Base-by-base conservation (phyloP, 2,888 invertebrate species). In the Apoda limacodes region DNA sequence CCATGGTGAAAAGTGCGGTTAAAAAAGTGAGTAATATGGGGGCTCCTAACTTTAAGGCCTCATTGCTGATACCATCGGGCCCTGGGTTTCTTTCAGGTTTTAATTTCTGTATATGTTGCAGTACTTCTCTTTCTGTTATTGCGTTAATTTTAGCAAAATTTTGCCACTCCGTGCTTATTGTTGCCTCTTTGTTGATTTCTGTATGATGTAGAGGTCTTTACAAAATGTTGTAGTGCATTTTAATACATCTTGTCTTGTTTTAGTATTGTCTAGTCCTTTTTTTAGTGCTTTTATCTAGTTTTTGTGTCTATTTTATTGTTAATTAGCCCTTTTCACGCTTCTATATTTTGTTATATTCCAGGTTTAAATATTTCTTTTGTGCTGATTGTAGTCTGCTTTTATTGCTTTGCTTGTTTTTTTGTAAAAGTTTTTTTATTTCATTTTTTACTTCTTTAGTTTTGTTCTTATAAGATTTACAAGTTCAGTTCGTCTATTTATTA, bases 1-100 rank as follows among this genome's bases (percentile, higher is more conserved):
- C 24, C 26, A 28, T 34, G 13, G 43, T 44, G 23, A 46, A 43
- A 15, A 45, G 17, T 23, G 33, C 7, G 4, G 39, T 29, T 7
- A 46, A 15, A 12, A 34, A 35, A n/a, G 9, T 13, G 1, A 23
- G 13, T 34, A 47, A 21, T 5, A 40, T 24, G 3, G 31, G 21
- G 20, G 25, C 25, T 7, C 39, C 41, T 10, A 25, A 7, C 38
- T 42, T 44, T 15, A 42, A 15, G 6, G 28, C 35, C 25, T 46
- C 43, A 20, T 35, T 35, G 4, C 13, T 22, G 19, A 35, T 30
- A 2, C 22, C 20, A 19, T 35, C 35, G 4, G 30, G 32, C 3
- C 36, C 34, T 9, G 31, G 31, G 13, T 28, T 31, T 25, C 28
- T 31, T 22, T 27, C 28, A 17, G 13, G 9, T 28, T 35, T 23